phyloP scores from a whole-genome alignment of 2,888 invertebrate genomes.

The Spisula subtruncata region DNA sequence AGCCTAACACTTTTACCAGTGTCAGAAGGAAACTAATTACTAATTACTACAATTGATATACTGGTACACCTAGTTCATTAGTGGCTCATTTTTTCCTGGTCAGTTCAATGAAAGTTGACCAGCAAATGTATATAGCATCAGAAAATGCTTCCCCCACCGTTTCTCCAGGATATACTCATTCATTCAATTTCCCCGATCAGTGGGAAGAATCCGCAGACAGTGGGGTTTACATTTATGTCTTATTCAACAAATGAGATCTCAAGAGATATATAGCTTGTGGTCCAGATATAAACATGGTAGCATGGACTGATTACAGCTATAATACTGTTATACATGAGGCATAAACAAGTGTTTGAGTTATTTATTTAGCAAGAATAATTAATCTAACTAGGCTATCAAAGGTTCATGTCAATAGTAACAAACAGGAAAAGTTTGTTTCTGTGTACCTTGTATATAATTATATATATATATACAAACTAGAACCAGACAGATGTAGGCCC shows the following conservation, averaged over 20 bases:
- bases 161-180: not conserved
- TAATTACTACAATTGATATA: too few relatives aligned
- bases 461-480: slow-evolving; percentile 39
- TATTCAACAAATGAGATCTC: slow-evolving; percentile 5
- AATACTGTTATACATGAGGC: not conserved
- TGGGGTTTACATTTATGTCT: not conserved
- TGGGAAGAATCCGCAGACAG: slow-evolving; percentile 1
- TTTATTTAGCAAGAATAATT: slow-evolving; percentile 10
- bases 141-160: not conserved
- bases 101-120: not conserved
- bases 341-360: slow-evolving; percentile 17
- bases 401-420: slow-evolving; percentile 9
- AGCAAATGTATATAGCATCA: too few relatives aligned
- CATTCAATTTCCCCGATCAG: not conserved
- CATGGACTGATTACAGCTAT: not conserved
- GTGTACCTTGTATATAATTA: too few relatives aligned
- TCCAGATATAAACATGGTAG: not conserved
- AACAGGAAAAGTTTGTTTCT: slow-evolving; percentile 19
- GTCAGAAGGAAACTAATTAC: too few relatives aligned
- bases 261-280: not conserved
- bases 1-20: too few relatives aligned
- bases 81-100: too few relatives aligned
- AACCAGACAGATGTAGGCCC: slow-evolving; percentile 8
- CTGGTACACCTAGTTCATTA: too few relatives aligned
- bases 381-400: not conserved